Conservation (phyloP, 2,888 invertebrate genomes). For the Cordylochernes scorpioides region DNA sequence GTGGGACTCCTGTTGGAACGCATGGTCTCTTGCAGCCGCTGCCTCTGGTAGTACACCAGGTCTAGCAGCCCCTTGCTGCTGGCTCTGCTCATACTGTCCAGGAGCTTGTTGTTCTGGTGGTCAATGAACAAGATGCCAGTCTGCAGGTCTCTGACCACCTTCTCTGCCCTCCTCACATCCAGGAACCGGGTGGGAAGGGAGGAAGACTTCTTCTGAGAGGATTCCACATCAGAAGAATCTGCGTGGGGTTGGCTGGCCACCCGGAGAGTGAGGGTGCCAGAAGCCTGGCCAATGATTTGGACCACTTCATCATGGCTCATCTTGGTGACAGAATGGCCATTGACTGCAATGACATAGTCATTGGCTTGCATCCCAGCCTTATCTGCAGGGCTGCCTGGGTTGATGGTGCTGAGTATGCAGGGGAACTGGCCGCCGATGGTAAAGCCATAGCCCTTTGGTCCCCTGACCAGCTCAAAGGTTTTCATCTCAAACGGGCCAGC, state of each 20-base stretch:
- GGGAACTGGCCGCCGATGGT: constrained; percentile 90
- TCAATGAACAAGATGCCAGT: constrained; percentile 26
- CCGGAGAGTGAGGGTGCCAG: constrained; percentile 51
- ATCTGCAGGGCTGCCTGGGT: constrained; percentile 64
- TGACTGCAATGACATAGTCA: constrained; percentile 71
- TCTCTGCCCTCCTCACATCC: constrained; percentile 23
- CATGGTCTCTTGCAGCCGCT: constrained; percentile 8
- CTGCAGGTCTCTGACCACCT: constrained; percentile 28
- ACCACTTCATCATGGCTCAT: constrained; percentile 80
- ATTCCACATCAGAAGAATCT: constrained; percentile 47
- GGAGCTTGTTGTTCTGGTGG: constrained; percentile 6
- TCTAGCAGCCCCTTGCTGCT: constrained; percentile 11
- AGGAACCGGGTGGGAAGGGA: constrained; percentile 21
- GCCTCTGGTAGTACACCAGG: constrained; percentile 11
- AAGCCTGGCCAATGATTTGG: constrained; percentile 56
- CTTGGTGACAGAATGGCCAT: constrained; percentile 67
- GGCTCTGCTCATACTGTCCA: constrained; percentile 5
- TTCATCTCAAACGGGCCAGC: constrained; percentile 44
- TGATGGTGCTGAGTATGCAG: constrained; percentile 77
- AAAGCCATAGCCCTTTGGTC: constrained; percentile 79
- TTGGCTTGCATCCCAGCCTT: constrained; percentile 66
- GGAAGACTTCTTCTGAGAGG: constrained; percentile 21
- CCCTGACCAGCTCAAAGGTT: constrained; percentile 56
- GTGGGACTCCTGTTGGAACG: neutral
- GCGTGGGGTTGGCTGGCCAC: constrained; percentile 65